Conservation (phyloP, 1,140 invertebrate genomes). For the Drosophila ogumai region DNA sequence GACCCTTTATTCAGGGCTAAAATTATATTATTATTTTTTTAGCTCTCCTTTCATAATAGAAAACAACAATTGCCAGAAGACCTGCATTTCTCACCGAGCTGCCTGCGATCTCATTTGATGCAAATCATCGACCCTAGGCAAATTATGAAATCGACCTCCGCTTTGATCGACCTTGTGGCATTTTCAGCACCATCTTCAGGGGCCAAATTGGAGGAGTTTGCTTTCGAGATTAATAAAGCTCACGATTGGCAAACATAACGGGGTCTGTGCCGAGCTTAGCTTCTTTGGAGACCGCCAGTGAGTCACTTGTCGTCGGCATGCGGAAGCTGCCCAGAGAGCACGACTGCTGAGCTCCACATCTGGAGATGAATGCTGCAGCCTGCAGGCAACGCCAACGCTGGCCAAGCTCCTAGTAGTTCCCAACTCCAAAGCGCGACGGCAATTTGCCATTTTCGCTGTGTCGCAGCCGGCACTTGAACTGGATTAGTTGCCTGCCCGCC, state of each 20-base stretch:
- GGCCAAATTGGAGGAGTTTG: conserved; percentile 39
- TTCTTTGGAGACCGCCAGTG: conserved; percentile 42
- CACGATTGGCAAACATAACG: conserved; percentile 73
- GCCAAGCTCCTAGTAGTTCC: conserved; percentile 9
- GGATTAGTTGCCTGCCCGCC: conserved; percentile 76
- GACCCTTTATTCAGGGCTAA: too few relatives aligned
- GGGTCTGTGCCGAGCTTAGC: conserved; percentile 34
- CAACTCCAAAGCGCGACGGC: conserved; percentile 48
- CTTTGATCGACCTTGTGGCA: conserved; percentile 34
- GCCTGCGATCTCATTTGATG: conserved; percentile 7
- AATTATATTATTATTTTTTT: too few relatives aligned
- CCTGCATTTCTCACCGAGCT: neutral
- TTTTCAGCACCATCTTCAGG: conserved; percentile 40
- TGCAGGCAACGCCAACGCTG: conserved; percentile 63
- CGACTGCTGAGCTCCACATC: conserved; percentile 50
- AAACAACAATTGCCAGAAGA: neutral
- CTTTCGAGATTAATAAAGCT: conserved; percentile 72
- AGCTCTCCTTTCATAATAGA: neutral
- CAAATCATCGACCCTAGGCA: conserved; percentile 30
- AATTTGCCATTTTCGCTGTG: conserved; percentile 77
- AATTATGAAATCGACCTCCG: conserved; percentile 34
- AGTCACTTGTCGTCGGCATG: conserved; percentile 75
- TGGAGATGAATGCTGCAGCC: neutral
- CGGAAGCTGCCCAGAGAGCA: conserved; percentile 69
- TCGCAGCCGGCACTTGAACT: conserved; percentile 70